A percentile compares a stretch with the other conserved stretches of the same genome.
Evolutionary conservation across 2,113 vertebrate genomes (phyloP).

Genomic region (Phycodurus eques): DNA sequence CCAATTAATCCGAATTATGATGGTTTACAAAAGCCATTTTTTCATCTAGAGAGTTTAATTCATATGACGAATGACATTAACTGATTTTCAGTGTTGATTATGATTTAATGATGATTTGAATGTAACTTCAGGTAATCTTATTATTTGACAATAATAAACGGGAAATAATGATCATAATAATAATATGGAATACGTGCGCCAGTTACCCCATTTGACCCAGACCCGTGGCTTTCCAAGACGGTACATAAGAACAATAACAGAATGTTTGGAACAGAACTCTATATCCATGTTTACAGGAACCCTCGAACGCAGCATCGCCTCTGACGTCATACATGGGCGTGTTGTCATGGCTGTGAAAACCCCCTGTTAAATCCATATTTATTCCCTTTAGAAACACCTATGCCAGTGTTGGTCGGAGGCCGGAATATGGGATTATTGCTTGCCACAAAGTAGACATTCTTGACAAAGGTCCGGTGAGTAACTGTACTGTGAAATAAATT

Average conservation of each 20-base stretch:
- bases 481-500: not conserved
- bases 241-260: too few species aligned
- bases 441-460: slow-evolving; percentile 20
- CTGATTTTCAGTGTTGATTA: too few species aligned
- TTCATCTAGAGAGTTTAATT: too few species aligned
- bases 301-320: slow-evolving; percentile 41
- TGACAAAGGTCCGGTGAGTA: slow-evolving; percentile 48
- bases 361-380: slow-evolving; percentile 34
- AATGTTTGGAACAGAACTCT: not conserved
- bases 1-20: not conserved
- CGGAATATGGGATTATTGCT: slow-evolving; percentile 29
- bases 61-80: too few species aligned
- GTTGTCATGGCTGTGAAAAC: slow-evolving; percentile 58
- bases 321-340: slow-evolving; percentile 69
- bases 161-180: too few species aligned
- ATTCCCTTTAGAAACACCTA: slow-evolving; percentile 35
- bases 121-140: too few species aligned
- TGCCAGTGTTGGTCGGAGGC: slow-evolving; percentile 31
- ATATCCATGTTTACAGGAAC: slow-evolving; percentile 22
- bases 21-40: not conserved
- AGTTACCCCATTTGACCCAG: too few species aligned
- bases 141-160: too few species aligned
- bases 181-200: too few species aligned
- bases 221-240: too few species aligned
- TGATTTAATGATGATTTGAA: too few species aligned